These are phyloP conservation scores for Linurgus olivaceus DNA, from an alignment of 2,797 vertebrate species.

Conservation along the genomic window DNA sequence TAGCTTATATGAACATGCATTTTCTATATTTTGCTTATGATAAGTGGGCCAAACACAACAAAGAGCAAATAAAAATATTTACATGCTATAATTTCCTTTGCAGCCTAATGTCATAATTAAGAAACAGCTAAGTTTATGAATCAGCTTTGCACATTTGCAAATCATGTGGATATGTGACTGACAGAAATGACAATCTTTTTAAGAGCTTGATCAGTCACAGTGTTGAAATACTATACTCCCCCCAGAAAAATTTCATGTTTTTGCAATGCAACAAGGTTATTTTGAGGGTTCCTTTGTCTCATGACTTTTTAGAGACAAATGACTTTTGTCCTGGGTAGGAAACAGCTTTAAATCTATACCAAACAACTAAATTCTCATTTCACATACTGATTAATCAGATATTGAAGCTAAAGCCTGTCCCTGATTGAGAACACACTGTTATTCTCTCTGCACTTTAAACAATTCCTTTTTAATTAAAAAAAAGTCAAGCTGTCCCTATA, in stretches of 20 bases:
- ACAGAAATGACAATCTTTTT: neutral
- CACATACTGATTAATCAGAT: neutral
- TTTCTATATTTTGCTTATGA: conserved; percentile 41
- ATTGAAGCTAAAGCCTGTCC: neutral
- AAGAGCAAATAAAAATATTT: conserved; percentile 52
- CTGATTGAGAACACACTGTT: neutral
- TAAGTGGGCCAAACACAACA: conserved; percentile 7
- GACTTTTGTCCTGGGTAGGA: neutral
- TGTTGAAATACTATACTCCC: neutral
- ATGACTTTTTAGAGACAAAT: neutral
- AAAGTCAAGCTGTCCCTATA: neutral
- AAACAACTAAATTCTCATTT: neutral
- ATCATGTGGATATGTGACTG: neutral
- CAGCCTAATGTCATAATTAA: neutral
- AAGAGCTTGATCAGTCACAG: neutral
- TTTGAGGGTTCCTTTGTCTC: neutral
- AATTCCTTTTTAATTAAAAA: neutral
- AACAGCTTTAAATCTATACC: neutral
- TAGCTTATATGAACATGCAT: conserved; percentile 33
- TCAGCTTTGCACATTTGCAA: neutral
- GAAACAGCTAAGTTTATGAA: conserved; percentile 10
- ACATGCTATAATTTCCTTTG: neutral
- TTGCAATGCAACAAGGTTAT: neutral
- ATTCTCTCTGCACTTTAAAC: neutral
- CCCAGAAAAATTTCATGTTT: neutral